Evolutionary conservation across 2,113 vertebrate species (phyloP).

Genomic region (Pterophyllum scalare): DNA sequence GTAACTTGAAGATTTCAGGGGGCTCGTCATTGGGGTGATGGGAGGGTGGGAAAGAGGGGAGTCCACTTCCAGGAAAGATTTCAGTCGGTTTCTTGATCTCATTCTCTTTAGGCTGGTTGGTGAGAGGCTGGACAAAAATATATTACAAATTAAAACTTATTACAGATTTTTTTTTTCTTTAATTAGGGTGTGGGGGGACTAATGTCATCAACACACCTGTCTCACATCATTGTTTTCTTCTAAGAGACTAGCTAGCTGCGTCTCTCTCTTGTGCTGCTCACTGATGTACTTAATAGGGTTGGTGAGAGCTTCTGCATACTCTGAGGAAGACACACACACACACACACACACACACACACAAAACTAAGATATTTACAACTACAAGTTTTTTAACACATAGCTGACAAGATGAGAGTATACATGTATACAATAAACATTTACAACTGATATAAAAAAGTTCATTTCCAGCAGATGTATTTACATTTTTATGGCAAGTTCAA

Average conservation of each 20-base stretch:
- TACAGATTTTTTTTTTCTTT: neutral
- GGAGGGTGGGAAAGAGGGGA: neutral
- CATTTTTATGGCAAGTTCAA: too few relatives aligned
- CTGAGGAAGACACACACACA: conserved; percentile 66
- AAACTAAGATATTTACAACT: neutral
- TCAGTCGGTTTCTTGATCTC: conserved; percentile 19
- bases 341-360: neutral
- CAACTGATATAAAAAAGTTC: too few relatives aligned
- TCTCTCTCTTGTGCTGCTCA: conserved; percentile 85
- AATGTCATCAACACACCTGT: neutral
- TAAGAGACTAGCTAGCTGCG: conserved; percentile 84
- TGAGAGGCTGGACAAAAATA: conserved; percentile 36
- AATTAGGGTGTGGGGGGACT: neutral
- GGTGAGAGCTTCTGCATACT: conserved; percentile 87
- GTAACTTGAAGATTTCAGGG: conserved; percentile 51
- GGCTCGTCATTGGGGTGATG: neutral
- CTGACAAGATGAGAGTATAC: neutral
- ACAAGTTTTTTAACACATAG: neutral
- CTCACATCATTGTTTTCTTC: conserved; percentile 84
- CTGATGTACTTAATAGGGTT: conserved; percentile 90
- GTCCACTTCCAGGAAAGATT: neutral
- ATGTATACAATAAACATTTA: too few relatives aligned
- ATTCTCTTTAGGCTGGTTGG: conserved; percentile 45
- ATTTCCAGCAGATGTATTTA: neutral
- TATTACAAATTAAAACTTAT: neutral